phyloP scores from a whole-genome alignment of 2,888 invertebrate species.

The Rhyacophila evoluta region DNA sequence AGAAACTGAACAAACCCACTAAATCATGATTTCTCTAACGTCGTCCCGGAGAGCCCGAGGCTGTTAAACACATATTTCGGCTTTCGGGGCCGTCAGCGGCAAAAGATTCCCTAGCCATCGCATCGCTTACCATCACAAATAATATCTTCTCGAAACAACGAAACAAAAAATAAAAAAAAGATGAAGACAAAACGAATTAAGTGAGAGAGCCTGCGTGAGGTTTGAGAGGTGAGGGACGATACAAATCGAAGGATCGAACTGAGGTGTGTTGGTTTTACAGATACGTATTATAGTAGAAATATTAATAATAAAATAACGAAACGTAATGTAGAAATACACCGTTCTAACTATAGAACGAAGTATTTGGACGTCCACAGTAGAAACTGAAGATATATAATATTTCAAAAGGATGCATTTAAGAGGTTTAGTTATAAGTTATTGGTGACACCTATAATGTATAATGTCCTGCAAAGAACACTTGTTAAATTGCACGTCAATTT shows the following conservation, averaged over 20 bases:
- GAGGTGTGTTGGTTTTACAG: slow-evolving; percentile 2
- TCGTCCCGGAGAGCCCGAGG: not conserved
- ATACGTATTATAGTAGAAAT: too few species aligned
- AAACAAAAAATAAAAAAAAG: slow-evolving; percentile 5
- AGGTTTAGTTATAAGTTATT: too few species aligned
- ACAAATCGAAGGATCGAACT: not conserved
- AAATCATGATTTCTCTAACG: not conserved
- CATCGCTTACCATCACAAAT: slow-evolving; percentile 24
- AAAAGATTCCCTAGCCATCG: slow-evolving; percentile 8
- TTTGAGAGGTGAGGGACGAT: not conserved
- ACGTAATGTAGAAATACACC: too few species aligned
- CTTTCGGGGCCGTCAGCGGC: slow-evolving; percentile 12
- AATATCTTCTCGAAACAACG: slow-evolving; percentile 24
- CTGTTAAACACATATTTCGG: slow-evolving; percentile 24
- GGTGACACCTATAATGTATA: too few species aligned
- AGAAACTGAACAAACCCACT: not conserved
- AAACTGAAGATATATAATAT: too few species aligned
- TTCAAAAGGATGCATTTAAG: too few species aligned
- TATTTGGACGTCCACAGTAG: too few species aligned
- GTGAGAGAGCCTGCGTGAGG: not conserved
- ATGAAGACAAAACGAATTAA: slow-evolving; percentile 22
- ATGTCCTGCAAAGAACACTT: too few species aligned
- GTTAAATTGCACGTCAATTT: too few species aligned
- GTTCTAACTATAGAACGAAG: too few species aligned
- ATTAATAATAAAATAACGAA: too few species aligned